Conservation (phyloP, 2,797 vertebrate genomes). For the Prionace glauca region DNA sequence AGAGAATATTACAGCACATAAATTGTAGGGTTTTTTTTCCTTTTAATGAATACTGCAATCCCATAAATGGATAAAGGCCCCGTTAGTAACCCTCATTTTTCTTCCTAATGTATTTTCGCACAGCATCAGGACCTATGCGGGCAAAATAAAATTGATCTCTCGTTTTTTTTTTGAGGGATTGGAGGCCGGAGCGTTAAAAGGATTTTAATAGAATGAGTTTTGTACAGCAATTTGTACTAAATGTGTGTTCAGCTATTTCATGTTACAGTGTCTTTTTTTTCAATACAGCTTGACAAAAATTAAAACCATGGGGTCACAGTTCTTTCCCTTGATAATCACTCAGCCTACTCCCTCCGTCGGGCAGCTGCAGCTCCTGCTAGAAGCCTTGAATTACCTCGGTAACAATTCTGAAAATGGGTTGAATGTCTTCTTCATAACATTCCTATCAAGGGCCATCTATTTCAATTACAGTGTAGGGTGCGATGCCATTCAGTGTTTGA, state of each 20-base stretch:
- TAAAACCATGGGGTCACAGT: background rate
- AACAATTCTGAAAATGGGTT: background rate
- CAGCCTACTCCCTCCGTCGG: background rate
- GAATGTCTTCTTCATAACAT: background rate
- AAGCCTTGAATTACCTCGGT: background rate
- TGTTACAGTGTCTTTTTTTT: background rate
- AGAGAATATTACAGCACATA: slow-evolving; percentile 1
- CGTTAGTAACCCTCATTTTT: slow-evolving; percentile 10
- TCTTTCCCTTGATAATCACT: background rate
- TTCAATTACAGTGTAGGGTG: background rate
- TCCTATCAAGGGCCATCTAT: background rate
- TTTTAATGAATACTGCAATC: slow-evolving; percentile 4
- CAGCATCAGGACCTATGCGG: background rate
- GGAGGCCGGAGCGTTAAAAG: background rate
- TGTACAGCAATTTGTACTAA: background rate
- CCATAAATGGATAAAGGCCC: slow-evolving; percentile 26
- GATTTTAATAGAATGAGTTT: background rate
- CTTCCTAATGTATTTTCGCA: background rate
- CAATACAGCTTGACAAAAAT: background rate
- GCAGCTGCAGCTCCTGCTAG: too few species aligned
- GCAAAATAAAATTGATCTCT: slow-evolving; percentile 8
- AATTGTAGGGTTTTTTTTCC: background rate
- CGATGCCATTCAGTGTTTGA: background rate
- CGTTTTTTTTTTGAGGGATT: background rate
- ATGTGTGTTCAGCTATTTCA: background rate